Conservation (phyloP, 2,888 invertebrate species). For the Deroplatys truncata region DNA sequence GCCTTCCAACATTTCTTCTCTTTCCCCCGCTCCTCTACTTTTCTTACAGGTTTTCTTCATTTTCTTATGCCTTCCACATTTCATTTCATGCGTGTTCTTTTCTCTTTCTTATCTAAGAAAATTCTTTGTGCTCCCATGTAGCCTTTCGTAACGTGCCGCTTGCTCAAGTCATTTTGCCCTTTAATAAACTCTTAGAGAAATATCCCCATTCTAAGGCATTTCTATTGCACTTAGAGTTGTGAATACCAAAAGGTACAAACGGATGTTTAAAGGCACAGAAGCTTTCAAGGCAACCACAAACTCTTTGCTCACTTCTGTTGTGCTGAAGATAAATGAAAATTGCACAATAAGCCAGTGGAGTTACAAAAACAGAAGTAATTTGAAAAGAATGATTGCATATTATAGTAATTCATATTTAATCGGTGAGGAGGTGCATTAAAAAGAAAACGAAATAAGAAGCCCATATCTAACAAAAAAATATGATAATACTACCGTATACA, state of each 20-base stretch:
- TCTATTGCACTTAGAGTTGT: neutral
- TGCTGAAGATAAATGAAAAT: too few species aligned
- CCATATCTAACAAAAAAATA: too few species aligned
- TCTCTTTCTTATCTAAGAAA: neutral
- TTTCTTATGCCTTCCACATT: neutral
- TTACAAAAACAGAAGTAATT: too few species aligned
- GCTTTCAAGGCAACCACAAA: too few species aligned
- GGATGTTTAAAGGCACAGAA: neutral
- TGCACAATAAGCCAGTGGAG: too few species aligned
- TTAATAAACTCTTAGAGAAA: neutral
- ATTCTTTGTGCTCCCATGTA: neutral
- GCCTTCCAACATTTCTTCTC: neutral
- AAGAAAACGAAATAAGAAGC: too few species aligned
- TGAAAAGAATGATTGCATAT: too few species aligned
- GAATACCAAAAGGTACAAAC: neutral
- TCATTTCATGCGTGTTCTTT: neutral
- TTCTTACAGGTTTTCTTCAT: neutral
- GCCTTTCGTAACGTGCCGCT: neutral
- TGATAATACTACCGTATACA: too few species aligned
- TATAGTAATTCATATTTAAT: too few species aligned
- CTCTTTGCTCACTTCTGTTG: too few species aligned
- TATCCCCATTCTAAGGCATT: neutral
- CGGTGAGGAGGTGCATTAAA: too few species aligned
- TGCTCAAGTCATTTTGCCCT: neutral
- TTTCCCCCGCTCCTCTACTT: neutral